These are phyloP conservation scores for Apis cerana DNA, from an alignment of 1,140 invertebrate genomes.

Conservation along the genomic window DNA sequence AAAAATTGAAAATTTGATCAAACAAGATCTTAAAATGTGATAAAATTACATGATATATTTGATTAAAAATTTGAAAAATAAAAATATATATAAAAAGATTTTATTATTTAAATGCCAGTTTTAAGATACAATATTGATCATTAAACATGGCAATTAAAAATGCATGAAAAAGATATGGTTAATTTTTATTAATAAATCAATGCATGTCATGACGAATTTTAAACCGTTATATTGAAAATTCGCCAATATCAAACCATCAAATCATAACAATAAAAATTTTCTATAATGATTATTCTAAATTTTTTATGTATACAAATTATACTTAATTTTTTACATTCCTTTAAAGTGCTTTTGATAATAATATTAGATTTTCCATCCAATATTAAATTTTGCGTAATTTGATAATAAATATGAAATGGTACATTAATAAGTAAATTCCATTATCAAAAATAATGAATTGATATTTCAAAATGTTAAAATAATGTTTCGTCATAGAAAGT, in stretches of 20 bases:
- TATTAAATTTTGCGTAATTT: background rate
- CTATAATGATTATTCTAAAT: background rate
- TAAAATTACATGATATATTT: no score
- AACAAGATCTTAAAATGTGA: no score
- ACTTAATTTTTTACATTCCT: no score
- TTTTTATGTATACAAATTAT: background rate
- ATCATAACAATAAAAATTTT: background rate
- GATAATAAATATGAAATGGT: background rate
- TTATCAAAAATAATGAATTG: no score
- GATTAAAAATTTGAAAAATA: no score
- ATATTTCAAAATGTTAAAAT: background rate
- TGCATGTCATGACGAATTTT: background rate
- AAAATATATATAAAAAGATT: background rate
- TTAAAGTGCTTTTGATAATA: background rate
- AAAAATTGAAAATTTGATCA: background rate
- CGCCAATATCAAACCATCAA: background rate
- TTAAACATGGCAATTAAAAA: conserved; percentile 26
- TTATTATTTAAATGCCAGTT: background rate
- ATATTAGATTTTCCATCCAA: background rate
- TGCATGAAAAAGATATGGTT: background rate
- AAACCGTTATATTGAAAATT: background rate
- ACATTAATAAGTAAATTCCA: background rate
- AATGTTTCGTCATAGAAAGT: background rate
- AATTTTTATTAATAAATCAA: conserved; percentile 28
- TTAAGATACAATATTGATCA: no score